Base-by-base conservation (phyloP, 2,888 invertebrate genomes). In the Herminia tarsipennalis region DNA sequence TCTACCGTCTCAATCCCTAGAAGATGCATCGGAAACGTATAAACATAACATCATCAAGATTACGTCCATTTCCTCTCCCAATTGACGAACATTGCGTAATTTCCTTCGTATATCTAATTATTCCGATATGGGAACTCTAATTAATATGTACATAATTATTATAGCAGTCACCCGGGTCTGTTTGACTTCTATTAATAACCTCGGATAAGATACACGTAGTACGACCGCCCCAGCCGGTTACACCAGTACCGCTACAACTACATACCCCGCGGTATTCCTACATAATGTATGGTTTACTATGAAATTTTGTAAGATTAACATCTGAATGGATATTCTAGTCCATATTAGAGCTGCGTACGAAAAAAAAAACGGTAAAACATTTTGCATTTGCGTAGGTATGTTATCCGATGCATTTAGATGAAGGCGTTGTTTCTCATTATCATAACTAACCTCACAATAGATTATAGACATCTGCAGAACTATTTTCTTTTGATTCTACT, bases 171-270 rank as follows among this genome's bases (percentile, higher is more conserved):
- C 9, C 56, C 58, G 48, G 61, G 54, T 53, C 33, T 36, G 51
- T 35, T n/a, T n/a, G n/a, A n/a, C n/a, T 29, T 56, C 67, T 59
- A 66, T 60, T 59, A 63, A 69, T 64, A 70, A 35, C 37, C 37
- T 33, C 36, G 39, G 62, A 64, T 57, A 66, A 64, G 47, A 56
- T 22, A 12, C 17, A 24, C 8, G 21, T 39, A 39, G 10, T 17
- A 18, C 8, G 17, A 36, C 36, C 17, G 25, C n/a, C 24, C 3
- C 21, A 22, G 43, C 63, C 51, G 47, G 63, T 55, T 27, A 32
- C 24, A 62, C 63, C 50, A 33, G 63, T 66, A 50, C 66, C 40
- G 39, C 50, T 66, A 46, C 38, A 53, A 24, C 46, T 25, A 20
- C 34, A 34, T 28, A 28, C 6, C 21, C 30, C 14, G 22, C 27